Conservation (phyloP, 2,797 vertebrate species). For the Falco peregrinus region DNA sequence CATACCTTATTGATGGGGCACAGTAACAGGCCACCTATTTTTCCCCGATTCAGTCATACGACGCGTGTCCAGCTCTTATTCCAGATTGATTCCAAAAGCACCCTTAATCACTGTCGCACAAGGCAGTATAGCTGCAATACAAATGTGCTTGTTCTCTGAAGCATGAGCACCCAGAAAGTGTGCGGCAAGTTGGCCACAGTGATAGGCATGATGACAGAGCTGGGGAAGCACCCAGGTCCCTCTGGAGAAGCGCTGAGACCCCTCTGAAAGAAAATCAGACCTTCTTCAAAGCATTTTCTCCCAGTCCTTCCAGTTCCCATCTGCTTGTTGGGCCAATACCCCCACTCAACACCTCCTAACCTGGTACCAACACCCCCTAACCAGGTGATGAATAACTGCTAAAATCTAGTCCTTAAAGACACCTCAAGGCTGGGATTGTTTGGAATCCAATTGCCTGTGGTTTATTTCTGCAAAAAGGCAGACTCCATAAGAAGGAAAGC, state of each 20-base stretch:
- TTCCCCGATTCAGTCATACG: too few species aligned
- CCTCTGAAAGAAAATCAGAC: background rate
- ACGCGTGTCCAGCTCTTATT: background rate
- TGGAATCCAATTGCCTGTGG: background rate
- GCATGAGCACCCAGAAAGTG: background rate
- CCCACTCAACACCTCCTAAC: background rate
- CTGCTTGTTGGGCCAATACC: background rate
- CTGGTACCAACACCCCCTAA: background rate
- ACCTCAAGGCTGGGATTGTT: background rate
- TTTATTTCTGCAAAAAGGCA: background rate
- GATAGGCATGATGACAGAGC: background rate
- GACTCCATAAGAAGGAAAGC: background rate
- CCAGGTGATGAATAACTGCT: background rate
- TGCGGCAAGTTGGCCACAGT: fast-evolving
- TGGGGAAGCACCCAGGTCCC: background rate
- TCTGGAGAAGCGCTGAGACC: background rate
- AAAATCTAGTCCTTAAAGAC: background rate
- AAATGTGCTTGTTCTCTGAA: background rate
- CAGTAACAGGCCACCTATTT: background rate
- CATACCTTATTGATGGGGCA: background rate
- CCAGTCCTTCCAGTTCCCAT: background rate
- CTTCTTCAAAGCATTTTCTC: background rate
- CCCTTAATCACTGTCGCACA: background rate
- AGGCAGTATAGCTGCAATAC: background rate
- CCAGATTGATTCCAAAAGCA: background rate